Conservation (phyloP, 2,113 vertebrate species). For the Notothenia rossii region DNA sequence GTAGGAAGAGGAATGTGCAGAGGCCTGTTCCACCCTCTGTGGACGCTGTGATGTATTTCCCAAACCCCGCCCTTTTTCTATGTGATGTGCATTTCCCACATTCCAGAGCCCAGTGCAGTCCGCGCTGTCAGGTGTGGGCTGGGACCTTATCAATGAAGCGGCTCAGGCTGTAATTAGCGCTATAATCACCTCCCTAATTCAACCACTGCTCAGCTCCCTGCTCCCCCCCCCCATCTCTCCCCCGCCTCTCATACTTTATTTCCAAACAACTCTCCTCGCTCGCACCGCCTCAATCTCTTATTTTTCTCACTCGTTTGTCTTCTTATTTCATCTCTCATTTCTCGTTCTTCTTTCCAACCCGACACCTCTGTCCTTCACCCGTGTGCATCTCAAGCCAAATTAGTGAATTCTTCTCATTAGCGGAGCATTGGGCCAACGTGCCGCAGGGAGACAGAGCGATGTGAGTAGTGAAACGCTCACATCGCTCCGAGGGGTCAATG, state of each 20-base stretch:
- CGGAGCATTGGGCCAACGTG: constrained; percentile 49
- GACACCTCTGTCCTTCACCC: constrained; percentile 50
- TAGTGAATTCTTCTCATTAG: constrained; percentile 78
- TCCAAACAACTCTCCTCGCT: constrained; percentile 21
- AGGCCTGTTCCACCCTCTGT: neutral
- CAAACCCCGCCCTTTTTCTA: constrained; percentile 1
- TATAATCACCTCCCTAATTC: constrained; percentile 88
- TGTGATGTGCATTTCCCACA: constrained; percentile 28
- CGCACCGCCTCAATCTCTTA: constrained; percentile 9
- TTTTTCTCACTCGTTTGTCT: constrained; percentile 8
- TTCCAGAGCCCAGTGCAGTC: constrained; percentile 66
- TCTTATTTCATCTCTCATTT: constrained; percentile 15
- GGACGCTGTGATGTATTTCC: constrained; percentile 2
- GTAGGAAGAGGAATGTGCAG: neutral
- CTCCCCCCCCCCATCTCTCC: constrained; percentile 15
- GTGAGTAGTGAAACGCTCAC: too few species aligned
- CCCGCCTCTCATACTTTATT: constrained; percentile 24
- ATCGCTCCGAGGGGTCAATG: constrained; percentile 72
- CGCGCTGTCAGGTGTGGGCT: constrained; percentile 82
- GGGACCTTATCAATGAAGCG: constrained; percentile 87
- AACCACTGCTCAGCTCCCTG: constrained; percentile 78
- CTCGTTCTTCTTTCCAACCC: constrained; percentile 16
- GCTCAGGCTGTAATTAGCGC: constrained; percentile 85
- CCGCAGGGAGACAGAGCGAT: constrained; percentile 51
- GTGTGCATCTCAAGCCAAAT: constrained; percentile 57